Percentiles rank a stretch among this genome's conserved stretches.
These are phyloP conservation scores for Luperina testacea DNA, from an alignment of 2,888 invertebrate genomes.

Conservation along the genomic window DNA sequence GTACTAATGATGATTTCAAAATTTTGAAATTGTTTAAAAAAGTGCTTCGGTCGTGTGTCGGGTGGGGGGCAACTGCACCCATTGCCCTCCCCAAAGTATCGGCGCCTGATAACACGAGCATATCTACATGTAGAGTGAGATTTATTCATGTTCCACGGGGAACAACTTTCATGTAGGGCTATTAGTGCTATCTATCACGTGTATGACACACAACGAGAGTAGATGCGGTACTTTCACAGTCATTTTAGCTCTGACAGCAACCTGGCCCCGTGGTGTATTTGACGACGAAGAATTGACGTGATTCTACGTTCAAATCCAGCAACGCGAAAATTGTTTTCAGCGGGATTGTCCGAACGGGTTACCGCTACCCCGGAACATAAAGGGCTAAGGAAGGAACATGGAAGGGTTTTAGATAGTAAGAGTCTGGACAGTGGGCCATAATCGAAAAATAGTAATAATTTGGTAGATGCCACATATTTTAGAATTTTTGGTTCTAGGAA, in stretches of 20 bases:
- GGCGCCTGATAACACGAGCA: neutral
- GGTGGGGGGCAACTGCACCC: neutral
- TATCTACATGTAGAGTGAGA: slow-evolving; percentile 5
- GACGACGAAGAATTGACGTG: no score
- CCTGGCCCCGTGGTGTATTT: neutral
- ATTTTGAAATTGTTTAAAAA: neutral
- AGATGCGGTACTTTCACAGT: neutral
- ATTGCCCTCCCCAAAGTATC: neutral
- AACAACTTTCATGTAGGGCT: neutral
- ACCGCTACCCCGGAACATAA: no score
- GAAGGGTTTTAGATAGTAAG: no score
- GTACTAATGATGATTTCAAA: neutral
- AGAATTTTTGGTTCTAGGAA: neutral
- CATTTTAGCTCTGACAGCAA: neutral
- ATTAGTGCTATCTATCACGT: slow-evolving; percentile 15
- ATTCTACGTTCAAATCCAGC: no score
- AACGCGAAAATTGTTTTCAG: no score
- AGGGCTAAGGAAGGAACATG: no score
- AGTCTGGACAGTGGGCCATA: neutral
- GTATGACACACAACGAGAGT: neutral
- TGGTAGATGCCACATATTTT: neutral
- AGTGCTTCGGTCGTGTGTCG: neutral
- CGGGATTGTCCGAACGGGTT: no score
- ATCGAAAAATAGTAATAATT: neutral
- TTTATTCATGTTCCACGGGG: slow-evolving; percentile 14